phyloP scores from a whole-genome alignment of 64 coral and sea anemone species.

The Dendrophyllia cribrosa region DNA sequence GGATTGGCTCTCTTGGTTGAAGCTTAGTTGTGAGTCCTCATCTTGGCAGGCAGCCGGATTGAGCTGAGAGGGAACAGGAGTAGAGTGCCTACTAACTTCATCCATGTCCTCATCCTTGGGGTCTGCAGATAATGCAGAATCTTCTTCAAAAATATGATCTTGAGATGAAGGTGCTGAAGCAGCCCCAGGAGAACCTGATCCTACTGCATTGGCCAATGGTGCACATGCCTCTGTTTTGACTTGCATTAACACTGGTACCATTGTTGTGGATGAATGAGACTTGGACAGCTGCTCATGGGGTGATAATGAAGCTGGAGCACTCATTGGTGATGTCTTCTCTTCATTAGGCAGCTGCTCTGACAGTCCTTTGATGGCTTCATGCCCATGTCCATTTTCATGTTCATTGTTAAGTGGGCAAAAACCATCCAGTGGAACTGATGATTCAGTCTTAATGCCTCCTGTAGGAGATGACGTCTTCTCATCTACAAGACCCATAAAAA shows the following conservation, averaged over 20 bases:
- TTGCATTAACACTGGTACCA: neutral
- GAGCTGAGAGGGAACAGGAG: conserved; percentile 5
- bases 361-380: neutral
- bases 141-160: neutral
- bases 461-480: conserved; percentile 15
- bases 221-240: neutral
- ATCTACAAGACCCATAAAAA: neutral
- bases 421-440: conserved; percentile 10
- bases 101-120: conserved; percentile 36
- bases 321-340: neutral
- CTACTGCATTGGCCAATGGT: neutral
- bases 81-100: neutral
- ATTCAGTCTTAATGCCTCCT: conserved; percentile 18
- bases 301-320: neutral
- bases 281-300: neutral
- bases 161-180: neutral
- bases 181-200: neutral
- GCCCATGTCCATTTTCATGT: neutral
- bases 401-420: neutral
- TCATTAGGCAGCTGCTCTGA: neutral
- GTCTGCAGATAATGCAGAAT: neutral
- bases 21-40: conserved; percentile 87
- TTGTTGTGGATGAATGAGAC: neutral
- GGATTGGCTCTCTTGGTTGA: conserved; percentile 72
- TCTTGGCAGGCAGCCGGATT: conserved; percentile 66